A percentile compares a stretch with the other conserved stretches of the same genome.
Evolutionary conservation across 2,797 vertebrate genomes (phyloP).

Genomic region (Leptoclinus maculatus): DNA sequence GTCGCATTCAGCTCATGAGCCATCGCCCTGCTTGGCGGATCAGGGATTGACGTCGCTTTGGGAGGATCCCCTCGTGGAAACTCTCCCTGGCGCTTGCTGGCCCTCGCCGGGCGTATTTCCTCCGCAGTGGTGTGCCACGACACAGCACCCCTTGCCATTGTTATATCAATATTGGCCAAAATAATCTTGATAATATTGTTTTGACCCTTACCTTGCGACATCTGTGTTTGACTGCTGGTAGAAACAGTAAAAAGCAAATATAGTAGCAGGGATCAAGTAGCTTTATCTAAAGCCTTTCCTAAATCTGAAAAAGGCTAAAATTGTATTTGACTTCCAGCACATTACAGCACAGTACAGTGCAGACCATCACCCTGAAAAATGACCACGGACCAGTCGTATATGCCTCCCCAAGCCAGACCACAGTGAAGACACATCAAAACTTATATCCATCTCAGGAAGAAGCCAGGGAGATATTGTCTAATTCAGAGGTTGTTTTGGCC

Average conservation of each 20-base stretch:
- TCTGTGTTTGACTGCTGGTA: background rate
- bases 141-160: background rate
- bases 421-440: slow-evolving; percentile 48
- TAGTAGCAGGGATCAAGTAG: background rate
- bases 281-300: background rate
- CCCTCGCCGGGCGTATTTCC: no score
- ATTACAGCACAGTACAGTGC: background rate
- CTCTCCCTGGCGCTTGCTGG: no score
- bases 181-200: background rate
- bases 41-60: background rate
- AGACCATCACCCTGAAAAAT: slow-evolving; percentile 13
- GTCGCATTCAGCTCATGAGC: no score
- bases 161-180: background rate
- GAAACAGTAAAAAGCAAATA: background rate
- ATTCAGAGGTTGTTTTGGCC: slow-evolving; percentile 64
- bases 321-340: background rate
- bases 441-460: slow-evolving; percentile 54
- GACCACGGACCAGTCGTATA: slow-evolving; percentile 4
- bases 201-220: background rate
- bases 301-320: background rate
- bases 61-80: background rate
- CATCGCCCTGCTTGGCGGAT: no score
- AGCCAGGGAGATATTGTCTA: slow-evolving; percentile 30
- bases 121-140: no score
- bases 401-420: slow-evolving; percentile 14